phyloP scores from a whole-genome alignment of 2,797 vertebrate genomes.

The Heteromormyrus szaboi region DNA sequence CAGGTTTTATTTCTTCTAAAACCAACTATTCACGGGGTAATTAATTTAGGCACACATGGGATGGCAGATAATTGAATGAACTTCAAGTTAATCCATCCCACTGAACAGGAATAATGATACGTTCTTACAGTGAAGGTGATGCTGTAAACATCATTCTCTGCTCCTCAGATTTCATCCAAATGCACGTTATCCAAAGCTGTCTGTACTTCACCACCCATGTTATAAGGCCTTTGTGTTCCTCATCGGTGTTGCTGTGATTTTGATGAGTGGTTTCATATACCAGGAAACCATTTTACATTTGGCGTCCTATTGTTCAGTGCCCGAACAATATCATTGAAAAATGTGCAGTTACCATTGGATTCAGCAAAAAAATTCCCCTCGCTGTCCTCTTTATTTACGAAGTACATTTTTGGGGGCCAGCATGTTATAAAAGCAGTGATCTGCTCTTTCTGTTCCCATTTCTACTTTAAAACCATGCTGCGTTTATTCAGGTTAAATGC shows the following conservation, averaged over 20 bases:
- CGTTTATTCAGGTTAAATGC: not conserved
- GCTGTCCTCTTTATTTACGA: not conserved
- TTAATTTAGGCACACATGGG: constrained; percentile 42
- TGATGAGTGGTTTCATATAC: constrained; percentile 35
- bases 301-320: constrained; percentile 20
- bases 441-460: not conserved
- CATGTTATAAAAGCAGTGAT: not conserved
- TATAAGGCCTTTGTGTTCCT: constrained; percentile 33
- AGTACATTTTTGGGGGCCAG: not conserved
- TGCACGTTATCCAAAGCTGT: constrained; percentile 50
- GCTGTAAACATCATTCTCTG: constrained; percentile 38
- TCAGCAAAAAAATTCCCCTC: not conserved
- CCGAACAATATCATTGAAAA: constrained; percentile 28
- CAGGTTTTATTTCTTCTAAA: constrained; percentile 52
- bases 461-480: not conserved
- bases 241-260: constrained; percentile 37
- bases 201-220: not conserved
- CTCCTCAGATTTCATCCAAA: constrained; percentile 32
- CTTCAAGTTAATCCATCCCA: constrained; percentile 54
- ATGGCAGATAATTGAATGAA: constrained; percentile 37
- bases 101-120: constrained; percentile 65
- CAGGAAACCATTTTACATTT: constrained; percentile 15
- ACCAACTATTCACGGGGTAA: constrained; percentile 47
- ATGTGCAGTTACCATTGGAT: not conserved
- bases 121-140: constrained; percentile 35